A percentile compares a stretch with the other conserved stretches of the same genome.
These are phyloP conservation scores for Plebejus argus DNA, from an alignment of 2,888 invertebrate species.

Conservation along the genomic window DNA sequence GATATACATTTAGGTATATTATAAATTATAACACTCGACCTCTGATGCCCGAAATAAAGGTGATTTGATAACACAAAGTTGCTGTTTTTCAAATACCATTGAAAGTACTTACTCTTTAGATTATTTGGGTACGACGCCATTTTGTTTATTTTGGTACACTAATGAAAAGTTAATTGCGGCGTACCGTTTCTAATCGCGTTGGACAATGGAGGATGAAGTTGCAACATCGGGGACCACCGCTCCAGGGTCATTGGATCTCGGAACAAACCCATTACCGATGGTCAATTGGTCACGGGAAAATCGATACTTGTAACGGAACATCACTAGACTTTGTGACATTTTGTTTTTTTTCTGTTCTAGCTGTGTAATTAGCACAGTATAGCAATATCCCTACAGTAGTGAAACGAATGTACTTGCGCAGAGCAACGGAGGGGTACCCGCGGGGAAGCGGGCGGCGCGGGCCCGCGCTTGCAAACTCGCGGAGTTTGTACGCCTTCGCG, in stretches of 20 bases:
- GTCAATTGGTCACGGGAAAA: slow-evolving; percentile 1
- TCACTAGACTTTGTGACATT: slow-evolving; percentile 4
- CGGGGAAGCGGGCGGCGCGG: too few species aligned
- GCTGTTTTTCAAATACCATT: background rate
- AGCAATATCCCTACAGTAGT: too few species aligned
- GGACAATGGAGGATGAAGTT: slow-evolving; percentile 18
- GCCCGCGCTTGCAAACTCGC: too few species aligned
- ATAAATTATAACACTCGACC: too few species aligned
- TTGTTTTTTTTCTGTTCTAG: background rate
- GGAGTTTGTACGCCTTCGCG: too few species aligned
- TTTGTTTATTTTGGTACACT: background rate
- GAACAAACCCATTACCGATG: slow-evolving; percentile 10
- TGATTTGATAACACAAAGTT: background rate
- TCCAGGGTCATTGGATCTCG: slow-evolving; percentile 16
- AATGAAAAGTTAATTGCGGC: background rate
- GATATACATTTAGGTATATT: too few species aligned
- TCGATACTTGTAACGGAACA: background rate
- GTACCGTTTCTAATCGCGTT: slow-evolving; percentile 20
- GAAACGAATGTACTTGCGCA: too few species aligned
- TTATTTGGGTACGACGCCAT: background rate
- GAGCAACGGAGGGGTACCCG: too few species aligned
- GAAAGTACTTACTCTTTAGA: background rate
- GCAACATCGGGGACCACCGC: slow-evolving; percentile 9
- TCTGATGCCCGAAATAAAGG: too few species aligned
- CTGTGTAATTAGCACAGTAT: too few species aligned